Evolutionary conservation across 2,888 invertebrate species (phyloP).

Genomic region (Ypsolopha sequella): DNA sequence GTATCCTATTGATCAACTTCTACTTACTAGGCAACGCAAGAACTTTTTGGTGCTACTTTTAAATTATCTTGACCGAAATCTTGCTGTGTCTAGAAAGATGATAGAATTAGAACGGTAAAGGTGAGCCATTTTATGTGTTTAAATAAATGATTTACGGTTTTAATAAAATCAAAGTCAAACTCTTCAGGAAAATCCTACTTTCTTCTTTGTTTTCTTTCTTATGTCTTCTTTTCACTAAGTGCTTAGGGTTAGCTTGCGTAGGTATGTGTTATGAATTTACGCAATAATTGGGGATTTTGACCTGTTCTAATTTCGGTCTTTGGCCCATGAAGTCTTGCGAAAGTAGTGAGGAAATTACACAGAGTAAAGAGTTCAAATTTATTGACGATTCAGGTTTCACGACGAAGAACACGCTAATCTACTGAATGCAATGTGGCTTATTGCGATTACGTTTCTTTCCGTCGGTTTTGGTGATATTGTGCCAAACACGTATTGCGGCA

Average conservation of each 20-base stretch:
- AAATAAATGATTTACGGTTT: slow-evolving; percentile 29
- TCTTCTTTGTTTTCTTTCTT: slow-evolving; percentile 21
- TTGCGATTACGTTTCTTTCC: slow-evolving; percentile 99
- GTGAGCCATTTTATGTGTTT: slow-evolving; percentile 70
- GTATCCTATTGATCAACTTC: slow-evolving; percentile 2
- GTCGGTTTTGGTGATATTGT: slow-evolving; percentile 99
- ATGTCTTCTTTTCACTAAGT: slow-evolving; percentile 23
- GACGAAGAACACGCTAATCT: slow-evolving; percentile 99
- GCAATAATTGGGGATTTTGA: background rate
- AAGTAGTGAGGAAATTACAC: slow-evolving; percentile 15
- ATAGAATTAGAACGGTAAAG: slow-evolving; percentile 48
- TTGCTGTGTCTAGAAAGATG: slow-evolving; percentile 44
- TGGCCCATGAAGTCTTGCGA: too few relatives aligned
- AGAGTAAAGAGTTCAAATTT: slow-evolving; percentile 57
- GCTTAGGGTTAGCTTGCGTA: slow-evolving; percentile 19
- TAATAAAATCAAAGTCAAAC: slow-evolving; percentile 65
- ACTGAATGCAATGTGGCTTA: slow-evolving; percentile 99
- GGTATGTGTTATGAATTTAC: slow-evolving; percentile 11
- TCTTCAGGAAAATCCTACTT: slow-evolving; percentile 37
- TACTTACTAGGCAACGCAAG: slow-evolving; percentile 44
- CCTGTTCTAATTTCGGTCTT: too few relatives aligned
- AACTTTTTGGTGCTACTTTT: background rate
- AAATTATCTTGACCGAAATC: slow-evolving; percentile 7
- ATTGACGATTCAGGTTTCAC: slow-evolving; percentile 87
- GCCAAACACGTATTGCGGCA: slow-evolving; percentile 99